Percentiles rank a stretch among this genome's conserved stretches.
phyloP scores from a whole-genome alignment of 2,888 invertebrate genomes.

The Lasioglossum malachurum region DNA sequence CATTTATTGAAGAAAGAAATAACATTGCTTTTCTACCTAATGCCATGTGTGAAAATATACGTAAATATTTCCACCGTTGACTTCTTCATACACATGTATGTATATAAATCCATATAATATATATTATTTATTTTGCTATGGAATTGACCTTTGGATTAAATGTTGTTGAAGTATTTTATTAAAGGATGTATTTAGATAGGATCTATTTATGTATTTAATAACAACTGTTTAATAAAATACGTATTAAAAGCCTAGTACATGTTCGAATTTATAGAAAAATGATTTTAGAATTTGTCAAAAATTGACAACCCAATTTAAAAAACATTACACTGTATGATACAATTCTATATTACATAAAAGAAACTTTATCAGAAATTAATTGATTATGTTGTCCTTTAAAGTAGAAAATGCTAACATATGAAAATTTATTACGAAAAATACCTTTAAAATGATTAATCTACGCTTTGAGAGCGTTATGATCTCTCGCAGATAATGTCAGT shows the following conservation, averaged over 20 bases:
- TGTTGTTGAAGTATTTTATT: slow-evolving; percentile 5
- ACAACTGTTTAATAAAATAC: background rate
- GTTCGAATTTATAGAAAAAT: background rate
- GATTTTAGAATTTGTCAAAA: background rate
- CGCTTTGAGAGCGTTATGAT: background rate
- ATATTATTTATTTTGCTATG: slow-evolving; percentile 18
- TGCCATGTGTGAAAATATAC: background rate
- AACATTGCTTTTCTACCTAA: slow-evolving; percentile 2
- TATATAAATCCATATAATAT: background rate
- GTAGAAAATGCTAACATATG: background rate
- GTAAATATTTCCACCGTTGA: background rate
- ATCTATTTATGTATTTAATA: slow-evolving; percentile 8
- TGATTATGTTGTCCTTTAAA: background rate
- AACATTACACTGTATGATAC: background rate
- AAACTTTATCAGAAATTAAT: background rate
- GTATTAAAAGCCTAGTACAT: background rate
- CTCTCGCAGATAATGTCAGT: background rate
- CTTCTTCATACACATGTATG: background rate
- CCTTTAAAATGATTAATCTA: background rate
- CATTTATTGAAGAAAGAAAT: background rate
- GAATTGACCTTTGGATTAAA: background rate
- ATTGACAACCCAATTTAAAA: background rate
- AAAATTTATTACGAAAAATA: background rate
- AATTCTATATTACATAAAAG: slow-evolving; percentile 11
- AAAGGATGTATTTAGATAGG: background rate